phyloP scores from a whole-genome alignment of 2,888 invertebrate genomes.

The Tholera decimalis region DNA sequence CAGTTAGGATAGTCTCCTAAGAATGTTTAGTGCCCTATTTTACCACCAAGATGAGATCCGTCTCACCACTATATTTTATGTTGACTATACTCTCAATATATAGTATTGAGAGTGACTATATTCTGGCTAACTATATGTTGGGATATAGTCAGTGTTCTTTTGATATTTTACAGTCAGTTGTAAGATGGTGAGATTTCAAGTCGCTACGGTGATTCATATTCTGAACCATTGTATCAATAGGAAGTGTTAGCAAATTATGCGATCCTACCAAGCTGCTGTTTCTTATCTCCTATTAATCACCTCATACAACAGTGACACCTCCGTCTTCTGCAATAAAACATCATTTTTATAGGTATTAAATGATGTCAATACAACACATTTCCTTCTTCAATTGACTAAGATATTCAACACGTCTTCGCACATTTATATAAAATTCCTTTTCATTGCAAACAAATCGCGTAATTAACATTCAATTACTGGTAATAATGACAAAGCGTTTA shows the following conservation, averaged over 20 bases:
- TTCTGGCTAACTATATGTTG: no score
- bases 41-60: no score
- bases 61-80: no score
- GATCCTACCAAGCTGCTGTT: neutral
- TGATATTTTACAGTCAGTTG: neutral
- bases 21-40: neutral
- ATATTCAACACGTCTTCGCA: constrained; percentile 44
- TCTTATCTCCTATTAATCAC: constrained; percentile 16
- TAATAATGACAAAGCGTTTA: constrained; percentile 51
- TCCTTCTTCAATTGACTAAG: constrained; percentile 30
- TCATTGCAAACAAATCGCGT: constrained; percentile 51
- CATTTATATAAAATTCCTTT: constrained; percentile 46
- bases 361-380: constrained; percentile 25
- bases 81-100: no score
- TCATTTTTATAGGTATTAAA: constrained; percentile 16
- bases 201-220: neutral
- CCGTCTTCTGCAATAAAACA: constrained; percentile 25
- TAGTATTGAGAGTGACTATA: no score
- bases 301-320: constrained; percentile 11
- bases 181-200: neutral
- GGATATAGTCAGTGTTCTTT: neutral
- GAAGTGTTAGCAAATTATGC: constrained; percentile 20
- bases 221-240: neutral
- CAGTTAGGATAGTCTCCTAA: neutral
- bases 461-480: constrained; percentile 56